A percentile compares a stretch with the other conserved stretches of the same genome.
phyloP scores from a whole-genome alignment of 2,113 vertebrate species.

The Tylochromis polylepis region DNA sequence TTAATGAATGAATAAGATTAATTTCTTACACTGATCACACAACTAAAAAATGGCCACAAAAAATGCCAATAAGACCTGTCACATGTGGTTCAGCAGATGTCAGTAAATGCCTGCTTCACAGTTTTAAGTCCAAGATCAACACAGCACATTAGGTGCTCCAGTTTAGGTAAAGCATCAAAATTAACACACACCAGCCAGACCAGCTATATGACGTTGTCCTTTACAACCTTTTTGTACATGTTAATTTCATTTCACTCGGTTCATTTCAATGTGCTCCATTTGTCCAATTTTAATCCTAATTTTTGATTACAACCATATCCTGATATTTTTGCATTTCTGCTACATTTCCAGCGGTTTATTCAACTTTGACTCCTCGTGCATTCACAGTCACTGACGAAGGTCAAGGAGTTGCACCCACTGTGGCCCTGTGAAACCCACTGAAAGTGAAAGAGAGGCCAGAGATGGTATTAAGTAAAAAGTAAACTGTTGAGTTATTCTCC shows the following conservation, averaged over 20 bases:
- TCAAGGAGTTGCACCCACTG: neutral
- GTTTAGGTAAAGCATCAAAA: neutral
- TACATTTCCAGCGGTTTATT: neutral
- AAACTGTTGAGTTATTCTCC: too few species aligned
- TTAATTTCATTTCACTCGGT: neutral
- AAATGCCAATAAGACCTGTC: neutral
- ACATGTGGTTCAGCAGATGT: neutral
- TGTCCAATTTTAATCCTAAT: neutral
- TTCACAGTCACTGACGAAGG: neutral
- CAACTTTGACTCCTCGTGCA: neutral
- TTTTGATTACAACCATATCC: neutral
- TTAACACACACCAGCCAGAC: neutral
- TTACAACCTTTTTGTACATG: neutral
- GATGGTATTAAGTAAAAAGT: constrained; percentile 16
- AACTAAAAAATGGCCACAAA: neutral
- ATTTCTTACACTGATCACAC: neutral
- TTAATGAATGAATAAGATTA: neutral
- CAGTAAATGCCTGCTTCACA: neutral
- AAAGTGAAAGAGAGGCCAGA: neutral
- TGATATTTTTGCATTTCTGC: neutral
- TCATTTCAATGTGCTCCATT: neutral
- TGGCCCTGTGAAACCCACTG: neutral
- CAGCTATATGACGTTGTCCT: neutral
- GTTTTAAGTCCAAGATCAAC: neutral
- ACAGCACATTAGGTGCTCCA: neutral